phyloP scores from a whole-genome alignment of 2,888 invertebrate genomes.

The Homarus gammarus region DNA sequence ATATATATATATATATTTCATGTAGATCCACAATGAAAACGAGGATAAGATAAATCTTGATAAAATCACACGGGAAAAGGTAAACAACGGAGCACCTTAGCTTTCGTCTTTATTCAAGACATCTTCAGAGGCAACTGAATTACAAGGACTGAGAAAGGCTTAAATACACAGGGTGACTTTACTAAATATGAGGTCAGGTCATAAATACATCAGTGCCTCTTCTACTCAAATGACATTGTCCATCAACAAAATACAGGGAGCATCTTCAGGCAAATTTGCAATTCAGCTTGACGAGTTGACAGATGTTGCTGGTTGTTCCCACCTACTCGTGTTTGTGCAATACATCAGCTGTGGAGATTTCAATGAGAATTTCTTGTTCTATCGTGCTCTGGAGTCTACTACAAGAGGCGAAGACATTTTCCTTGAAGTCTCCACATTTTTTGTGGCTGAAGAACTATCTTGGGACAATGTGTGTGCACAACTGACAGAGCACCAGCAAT shows the following conservation, averaged over 20 bases:
- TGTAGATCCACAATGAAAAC: too few species aligned
- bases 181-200: too few species aligned
- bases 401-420: constrained; percentile 29
- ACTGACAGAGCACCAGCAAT: not conserved
- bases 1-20: too few species aligned
- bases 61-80: too few species aligned
- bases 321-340: constrained; percentile 9
- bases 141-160: too few species aligned
- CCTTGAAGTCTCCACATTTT: not conserved
- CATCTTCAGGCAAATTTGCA: constrained; percentile 6
- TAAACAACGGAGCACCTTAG: too few species aligned
- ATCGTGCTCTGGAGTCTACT: constrained; percentile 3
- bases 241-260: constrained; percentile 8
- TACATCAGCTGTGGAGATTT: constrained; percentile 24
- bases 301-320: not conserved
- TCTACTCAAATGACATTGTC: not conserved
- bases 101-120: too few species aligned
- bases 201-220: not conserved
- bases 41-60: too few species aligned
- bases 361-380: constrained; percentile 32
- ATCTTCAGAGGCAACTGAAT: too few species aligned
- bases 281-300: constrained; percentile 20
- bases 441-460: constrained; percentile 16
- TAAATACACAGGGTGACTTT: too few species aligned
- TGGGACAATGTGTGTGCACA: constrained; percentile 14